phyloP scores from a whole-genome alignment of 2,797 vertebrate species.

The Trichosurus vulpecula region DNA sequence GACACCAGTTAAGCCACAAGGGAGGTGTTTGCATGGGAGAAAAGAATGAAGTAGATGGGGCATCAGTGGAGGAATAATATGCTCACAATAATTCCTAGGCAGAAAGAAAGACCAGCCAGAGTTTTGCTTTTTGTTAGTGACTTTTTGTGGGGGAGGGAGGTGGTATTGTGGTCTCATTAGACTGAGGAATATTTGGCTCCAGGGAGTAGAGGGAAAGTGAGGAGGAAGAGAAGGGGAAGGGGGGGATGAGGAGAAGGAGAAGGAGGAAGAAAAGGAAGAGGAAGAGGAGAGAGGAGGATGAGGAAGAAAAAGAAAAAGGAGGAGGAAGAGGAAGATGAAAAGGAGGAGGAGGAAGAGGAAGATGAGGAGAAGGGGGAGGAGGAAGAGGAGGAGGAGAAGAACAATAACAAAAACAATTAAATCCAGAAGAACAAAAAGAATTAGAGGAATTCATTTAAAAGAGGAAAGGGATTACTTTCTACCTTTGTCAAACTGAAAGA shows the following conservation, averaged over 20 bases:
- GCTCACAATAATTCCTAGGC: background rate
- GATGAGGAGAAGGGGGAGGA: background rate
- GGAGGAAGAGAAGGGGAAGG: background rate
- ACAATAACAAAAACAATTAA: background rate
- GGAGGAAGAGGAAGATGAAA: background rate
- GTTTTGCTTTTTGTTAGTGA: background rate
- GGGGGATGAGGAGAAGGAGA: background rate
- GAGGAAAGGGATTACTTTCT: background rate
- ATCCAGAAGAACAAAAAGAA: background rate
- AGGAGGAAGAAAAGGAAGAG: background rate
- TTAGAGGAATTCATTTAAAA: background rate
- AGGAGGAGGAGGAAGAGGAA: background rate
- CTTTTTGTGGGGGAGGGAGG: background rate
- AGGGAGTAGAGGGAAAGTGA: background rate
- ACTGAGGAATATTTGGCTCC: background rate
- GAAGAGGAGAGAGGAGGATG: no score
- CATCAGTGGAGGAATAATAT: background rate
- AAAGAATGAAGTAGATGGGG: background rate
- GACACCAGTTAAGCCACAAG: background rate
- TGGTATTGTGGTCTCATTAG: background rate
- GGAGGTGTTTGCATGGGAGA: background rate
- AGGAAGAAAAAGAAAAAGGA: background rate
- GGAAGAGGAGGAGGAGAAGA: background rate
- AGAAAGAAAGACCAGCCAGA: background rate
- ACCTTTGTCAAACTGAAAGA: background rate